A percentile compares a stretch with the other conserved stretches of the same genome.
Conservation (phyloP, 2,888 invertebrate genomes). For the Cerastis rubricosa region DNA sequence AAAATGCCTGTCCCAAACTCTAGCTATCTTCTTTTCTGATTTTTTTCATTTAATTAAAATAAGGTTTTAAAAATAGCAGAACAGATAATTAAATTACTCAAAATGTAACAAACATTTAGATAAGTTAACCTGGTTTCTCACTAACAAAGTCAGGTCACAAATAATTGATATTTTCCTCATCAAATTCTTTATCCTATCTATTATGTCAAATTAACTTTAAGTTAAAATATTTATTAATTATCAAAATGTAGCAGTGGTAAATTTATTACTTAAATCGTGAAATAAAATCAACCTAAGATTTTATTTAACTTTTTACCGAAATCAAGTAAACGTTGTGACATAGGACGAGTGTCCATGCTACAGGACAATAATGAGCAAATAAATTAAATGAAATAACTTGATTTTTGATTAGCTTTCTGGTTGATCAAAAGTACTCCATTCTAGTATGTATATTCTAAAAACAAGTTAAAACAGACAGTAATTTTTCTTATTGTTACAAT, state of each 20-base stretch:
- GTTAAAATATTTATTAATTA: background rate
- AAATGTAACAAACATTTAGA: conserved; percentile 22
- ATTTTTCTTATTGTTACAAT: too few species aligned
- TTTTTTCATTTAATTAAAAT: background rate
- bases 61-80: background rate
- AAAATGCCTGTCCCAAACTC: background rate
- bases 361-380: background rate
- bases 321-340: background rate
- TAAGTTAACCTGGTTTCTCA: conserved; percentile 45
- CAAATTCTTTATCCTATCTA: background rate
- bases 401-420: background rate
- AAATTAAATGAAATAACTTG: background rate
- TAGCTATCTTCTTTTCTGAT: background rate
- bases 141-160: background rate
- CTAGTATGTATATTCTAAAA: background rate
- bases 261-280: background rate
- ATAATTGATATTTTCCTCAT: conserved; percentile 5
- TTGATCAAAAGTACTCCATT: background rate
- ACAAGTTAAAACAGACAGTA: too few species aligned
- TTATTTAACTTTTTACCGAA: background rate
- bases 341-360: background rate
- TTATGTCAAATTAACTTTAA: background rate
- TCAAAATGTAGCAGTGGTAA: background rate
- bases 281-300: background rate
- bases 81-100: background rate